Conservation (phyloP, 2,797 vertebrate genomes). For the Acipenser ruthenus region DNA sequence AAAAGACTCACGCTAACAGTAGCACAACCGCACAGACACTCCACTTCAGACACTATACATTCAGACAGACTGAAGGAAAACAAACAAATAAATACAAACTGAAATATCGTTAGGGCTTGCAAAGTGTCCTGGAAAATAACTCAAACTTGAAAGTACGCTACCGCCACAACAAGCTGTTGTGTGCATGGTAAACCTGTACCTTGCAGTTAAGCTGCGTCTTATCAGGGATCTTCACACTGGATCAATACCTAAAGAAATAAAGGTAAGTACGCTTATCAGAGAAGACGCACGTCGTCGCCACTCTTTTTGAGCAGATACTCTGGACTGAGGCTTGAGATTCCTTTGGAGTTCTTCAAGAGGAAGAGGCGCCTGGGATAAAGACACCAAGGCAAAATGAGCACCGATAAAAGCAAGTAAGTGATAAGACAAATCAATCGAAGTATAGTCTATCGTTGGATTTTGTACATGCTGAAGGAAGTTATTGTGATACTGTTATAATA, state of each 20-base stretch:
- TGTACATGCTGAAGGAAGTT: neutral
- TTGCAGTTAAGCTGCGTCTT: slow-evolving; percentile 1
- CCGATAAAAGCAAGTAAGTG: slow-evolving; percentile 58
- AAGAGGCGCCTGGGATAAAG: slow-evolving; percentile 5
- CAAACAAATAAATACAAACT: neutral
- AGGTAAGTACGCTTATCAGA: neutral
- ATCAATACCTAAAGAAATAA: slow-evolving; percentile 9
- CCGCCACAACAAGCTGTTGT: neutral
- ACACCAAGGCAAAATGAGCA: slow-evolving; percentile 42
- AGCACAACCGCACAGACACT: slow-evolving; percentile 25
- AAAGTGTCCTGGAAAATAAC: too few relatives aligned
- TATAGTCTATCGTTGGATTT: neutral
- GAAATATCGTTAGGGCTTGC: too few relatives aligned
- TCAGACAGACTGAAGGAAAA: neutral
- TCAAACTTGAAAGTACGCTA: too few relatives aligned
- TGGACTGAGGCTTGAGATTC: neutral
- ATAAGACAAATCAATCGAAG: neutral
- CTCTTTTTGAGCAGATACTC: neutral
- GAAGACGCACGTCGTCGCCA: neutral
- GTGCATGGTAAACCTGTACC: slow-evolving; percentile 1
- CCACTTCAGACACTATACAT: slow-evolving; percentile 8
- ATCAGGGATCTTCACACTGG: slow-evolving; percentile 2
- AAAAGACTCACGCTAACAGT: slow-evolving; percentile 34
- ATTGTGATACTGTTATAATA: too few relatives aligned
- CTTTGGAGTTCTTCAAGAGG: slow-evolving; percentile 1